These are phyloP conservation scores for Drosophila sucinea DNA, from an alignment of 1,140 invertebrate genomes.

Conservation along the genomic window DNA sequence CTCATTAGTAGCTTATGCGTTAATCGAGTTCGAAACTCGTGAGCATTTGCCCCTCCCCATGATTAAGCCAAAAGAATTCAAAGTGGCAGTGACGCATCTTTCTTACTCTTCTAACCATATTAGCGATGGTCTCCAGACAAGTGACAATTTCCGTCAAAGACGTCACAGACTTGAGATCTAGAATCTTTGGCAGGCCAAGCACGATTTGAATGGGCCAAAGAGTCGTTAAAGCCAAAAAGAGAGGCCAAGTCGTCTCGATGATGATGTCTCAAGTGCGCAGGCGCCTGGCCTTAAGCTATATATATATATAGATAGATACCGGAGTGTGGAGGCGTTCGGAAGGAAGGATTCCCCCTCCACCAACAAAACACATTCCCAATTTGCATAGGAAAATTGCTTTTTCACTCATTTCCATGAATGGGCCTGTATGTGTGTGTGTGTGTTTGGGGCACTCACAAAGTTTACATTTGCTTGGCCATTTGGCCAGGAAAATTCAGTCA, in stretches of 20 bases:
- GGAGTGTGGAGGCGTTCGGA: neutral
- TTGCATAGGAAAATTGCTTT: constrained; percentile 45
- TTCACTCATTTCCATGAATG: constrained; percentile 18
- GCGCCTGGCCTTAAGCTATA: constrained; percentile 26
- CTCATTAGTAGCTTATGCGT: neutral
- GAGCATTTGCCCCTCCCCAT: neutral
- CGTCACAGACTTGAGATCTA: neutral
- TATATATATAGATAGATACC: neutral
- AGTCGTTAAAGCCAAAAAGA: constrained; percentile 27
- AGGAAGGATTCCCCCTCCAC: constrained; percentile 7
- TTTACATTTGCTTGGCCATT: constrained; percentile 62
- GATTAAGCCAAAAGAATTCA: constrained; percentile 6
- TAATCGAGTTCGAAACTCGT: neutral
- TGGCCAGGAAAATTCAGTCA: constrained; percentile 65
- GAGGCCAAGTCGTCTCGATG: constrained; percentile 22
- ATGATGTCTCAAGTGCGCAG: constrained; percentile 46
- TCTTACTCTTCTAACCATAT: constrained; percentile 15
- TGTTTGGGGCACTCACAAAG: constrained; percentile 39
- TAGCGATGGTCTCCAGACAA: neutral
- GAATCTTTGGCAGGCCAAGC: constrained; percentile 37
- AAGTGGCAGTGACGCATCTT: constrained; percentile 9
- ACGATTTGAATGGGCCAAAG: constrained; percentile 29
- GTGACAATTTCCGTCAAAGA: constrained; percentile 55
- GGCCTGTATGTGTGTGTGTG: constrained; percentile 16
- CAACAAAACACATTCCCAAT: constrained; percentile 28